Conservation (phyloP, 2,113 vertebrate species). For the Oxyura jamaicensis region DNA sequence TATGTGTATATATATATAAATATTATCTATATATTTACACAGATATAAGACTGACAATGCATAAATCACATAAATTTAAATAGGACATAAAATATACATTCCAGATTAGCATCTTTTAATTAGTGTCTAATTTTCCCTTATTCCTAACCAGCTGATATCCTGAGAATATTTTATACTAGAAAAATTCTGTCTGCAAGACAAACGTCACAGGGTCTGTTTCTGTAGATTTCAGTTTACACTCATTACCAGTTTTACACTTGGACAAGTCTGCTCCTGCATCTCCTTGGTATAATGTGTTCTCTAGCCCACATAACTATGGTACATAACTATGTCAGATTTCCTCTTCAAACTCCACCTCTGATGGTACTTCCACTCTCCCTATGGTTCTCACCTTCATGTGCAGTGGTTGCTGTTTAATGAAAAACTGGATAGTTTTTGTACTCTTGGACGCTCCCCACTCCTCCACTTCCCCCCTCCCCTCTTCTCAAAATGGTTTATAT, state of each 20-base stretch:
- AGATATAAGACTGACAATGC: fast-evolving
- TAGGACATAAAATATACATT: background rate
- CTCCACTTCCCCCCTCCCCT: no score
- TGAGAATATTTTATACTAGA: background rate
- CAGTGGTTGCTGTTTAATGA: background rate
- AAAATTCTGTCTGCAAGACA: background rate
- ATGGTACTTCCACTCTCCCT: background rate
- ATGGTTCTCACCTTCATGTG: background rate
- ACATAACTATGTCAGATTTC: background rate
- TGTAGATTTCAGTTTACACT: background rate
- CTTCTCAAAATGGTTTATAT: background rate
- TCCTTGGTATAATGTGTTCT: background rate
- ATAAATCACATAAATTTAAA: background rate
- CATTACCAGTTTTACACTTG: background rate
- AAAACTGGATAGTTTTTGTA: background rate
- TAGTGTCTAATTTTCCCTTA: background rate
- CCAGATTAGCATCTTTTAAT: background rate
- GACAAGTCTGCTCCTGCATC: background rate
- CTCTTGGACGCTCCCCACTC: background rate
- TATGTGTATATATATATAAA: background rate
- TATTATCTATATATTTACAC: background rate
- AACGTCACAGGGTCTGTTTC: background rate
- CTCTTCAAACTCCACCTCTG: background rate
- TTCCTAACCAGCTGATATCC: background rate
- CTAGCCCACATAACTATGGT: background rate